Conservation (phyloP, 2,797 vertebrate genomes). For the Ambastaia sidthimunki region DNA sequence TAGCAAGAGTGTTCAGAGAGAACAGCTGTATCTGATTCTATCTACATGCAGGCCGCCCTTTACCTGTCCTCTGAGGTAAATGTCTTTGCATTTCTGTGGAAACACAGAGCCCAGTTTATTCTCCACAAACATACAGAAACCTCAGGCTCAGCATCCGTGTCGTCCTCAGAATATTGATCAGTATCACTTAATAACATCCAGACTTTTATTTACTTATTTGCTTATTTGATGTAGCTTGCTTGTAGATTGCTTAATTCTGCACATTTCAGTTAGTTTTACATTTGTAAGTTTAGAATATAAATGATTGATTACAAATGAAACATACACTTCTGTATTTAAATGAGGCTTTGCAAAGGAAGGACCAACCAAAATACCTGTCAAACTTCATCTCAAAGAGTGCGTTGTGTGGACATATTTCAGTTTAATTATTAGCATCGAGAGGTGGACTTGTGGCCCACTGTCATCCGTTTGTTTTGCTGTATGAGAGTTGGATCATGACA, state of each 20-base stretch:
- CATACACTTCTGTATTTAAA: background rate
- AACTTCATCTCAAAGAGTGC: background rate
- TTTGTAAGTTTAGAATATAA: no score
- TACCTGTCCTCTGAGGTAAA: conserved; percentile 22
- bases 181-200: conserved; percentile 32
- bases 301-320: background rate
- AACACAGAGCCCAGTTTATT: conserved; percentile 28
- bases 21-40: conserved; percentile 32
- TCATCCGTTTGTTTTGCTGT: conserved; percentile 1
- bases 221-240: no score
- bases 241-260: no score
- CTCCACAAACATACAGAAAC: conserved; percentile 10
- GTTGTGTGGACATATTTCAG: background rate
- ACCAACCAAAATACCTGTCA: no score
- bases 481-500: background rate
- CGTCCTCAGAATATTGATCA: conserved; percentile 26
- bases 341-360: background rate
- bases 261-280: no score
- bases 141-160: conserved; percentile 25
- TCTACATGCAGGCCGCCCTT: conserved; percentile 39
- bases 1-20: conserved; percentile 13
- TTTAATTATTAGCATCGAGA: conserved; percentile 1
- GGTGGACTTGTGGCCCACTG: background rate
- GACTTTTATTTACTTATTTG: background rate
- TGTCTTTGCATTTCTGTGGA: conserved; percentile 19